phyloP scores from a whole-genome alignment of 2,888 invertebrate genomes.

The Operophtera brumata region DNA sequence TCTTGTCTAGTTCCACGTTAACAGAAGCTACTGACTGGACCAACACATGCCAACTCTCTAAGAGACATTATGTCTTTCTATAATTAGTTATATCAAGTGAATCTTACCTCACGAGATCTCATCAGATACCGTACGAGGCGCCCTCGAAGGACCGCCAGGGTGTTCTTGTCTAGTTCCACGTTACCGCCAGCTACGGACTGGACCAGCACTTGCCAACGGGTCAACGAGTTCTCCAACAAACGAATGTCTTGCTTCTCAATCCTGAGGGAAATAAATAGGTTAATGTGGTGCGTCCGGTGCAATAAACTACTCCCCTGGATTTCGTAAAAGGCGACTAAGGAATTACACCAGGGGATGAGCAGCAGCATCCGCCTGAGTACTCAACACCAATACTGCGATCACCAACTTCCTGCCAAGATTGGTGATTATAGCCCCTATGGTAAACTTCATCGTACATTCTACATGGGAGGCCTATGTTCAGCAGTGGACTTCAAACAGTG shows the following conservation, averaged over 20 bases:
- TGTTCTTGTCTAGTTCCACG: slow-evolving; percentile 95
- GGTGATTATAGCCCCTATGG: too few relatives aligned
- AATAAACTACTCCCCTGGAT: too few relatives aligned
- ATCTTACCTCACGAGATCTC: slow-evolving; percentile 89
- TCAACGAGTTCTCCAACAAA: slow-evolving; percentile 91
- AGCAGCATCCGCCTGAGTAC: too few relatives aligned
- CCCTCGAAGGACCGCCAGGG: slow-evolving; percentile 94
- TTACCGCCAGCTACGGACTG: slow-evolving; percentile 92
- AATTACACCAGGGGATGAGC: too few relatives aligned
- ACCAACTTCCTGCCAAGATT: too few relatives aligned
- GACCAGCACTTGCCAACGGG: slow-evolving; percentile 93
- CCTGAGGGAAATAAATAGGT: slow-evolving; percentile 51
- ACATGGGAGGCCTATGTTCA: too few relatives aligned
- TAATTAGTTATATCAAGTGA: background rate
- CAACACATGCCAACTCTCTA: slow-evolving; percentile 93
- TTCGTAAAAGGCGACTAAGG: too few relatives aligned
- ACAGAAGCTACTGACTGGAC: slow-evolving; percentile 94
- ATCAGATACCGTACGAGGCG: slow-evolving; percentile 95
- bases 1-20: slow-evolving; percentile 94
- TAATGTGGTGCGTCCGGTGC: background rate
- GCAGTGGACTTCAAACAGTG: too few relatives aligned
- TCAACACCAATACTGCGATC: too few relatives aligned
- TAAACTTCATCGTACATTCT: too few relatives aligned
- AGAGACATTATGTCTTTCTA: too few relatives aligned
- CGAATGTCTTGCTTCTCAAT: slow-evolving; percentile 92